Conservation (phyloP, 2,113 vertebrate genomes). For the Gavia stellata region DNA sequence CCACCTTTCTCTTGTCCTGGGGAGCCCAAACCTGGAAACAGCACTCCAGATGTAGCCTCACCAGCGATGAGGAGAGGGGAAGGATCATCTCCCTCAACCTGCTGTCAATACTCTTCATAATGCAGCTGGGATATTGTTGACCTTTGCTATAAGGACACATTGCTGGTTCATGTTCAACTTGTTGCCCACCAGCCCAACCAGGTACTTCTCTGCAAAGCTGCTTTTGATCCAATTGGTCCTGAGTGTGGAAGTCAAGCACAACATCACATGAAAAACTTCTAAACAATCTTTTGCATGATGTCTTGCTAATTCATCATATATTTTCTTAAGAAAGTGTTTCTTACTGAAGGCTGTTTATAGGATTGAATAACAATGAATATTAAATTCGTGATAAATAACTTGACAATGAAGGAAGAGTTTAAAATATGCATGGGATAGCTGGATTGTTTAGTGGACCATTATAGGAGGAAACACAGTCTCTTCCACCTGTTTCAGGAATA, state of each 20-base stretch:
- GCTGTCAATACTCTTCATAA: not conserved
- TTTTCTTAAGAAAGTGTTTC: not conserved
- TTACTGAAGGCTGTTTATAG: not conserved
- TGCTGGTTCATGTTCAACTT: not conserved
- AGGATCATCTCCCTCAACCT: not conserved
- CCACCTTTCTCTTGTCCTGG: not conserved
- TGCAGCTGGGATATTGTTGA: not conserved
- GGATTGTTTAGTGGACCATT: not conserved
- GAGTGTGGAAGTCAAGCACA: not conserved
- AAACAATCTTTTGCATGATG: not conserved
- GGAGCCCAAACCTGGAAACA: not conserved
- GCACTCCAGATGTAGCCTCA: not conserved
- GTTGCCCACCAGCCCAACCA: fast-evolving
- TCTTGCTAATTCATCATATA: not conserved
- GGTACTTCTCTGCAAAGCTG: not conserved
- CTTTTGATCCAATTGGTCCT: not conserved
- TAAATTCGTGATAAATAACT: not conserved
- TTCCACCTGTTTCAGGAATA: not conserved
- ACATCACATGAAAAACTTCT: not conserved
- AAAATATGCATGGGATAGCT: not conserved
- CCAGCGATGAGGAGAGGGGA: not conserved
- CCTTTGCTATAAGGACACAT: not conserved
- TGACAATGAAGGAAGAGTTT: not conserved
- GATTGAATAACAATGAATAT: not conserved
- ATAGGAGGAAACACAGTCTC: not conserved